A percentile compares a stretch with the other conserved stretches of the same genome.
These are phyloP conservation scores for Epicauta chinensis DNA, from an alignment of 1,140 invertebrate genomes.

Conservation along the genomic window DNA sequence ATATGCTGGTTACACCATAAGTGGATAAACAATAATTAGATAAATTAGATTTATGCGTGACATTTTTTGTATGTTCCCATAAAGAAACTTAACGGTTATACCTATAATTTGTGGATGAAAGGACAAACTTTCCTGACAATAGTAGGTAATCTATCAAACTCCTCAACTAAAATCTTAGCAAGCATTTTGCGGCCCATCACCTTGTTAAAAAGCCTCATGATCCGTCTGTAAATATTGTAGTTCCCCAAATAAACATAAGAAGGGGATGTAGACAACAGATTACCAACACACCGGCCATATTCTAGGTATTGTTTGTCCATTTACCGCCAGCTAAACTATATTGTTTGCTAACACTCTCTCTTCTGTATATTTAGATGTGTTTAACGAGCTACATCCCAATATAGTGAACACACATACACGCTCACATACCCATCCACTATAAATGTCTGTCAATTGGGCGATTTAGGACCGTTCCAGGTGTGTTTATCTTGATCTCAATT, in stretches of 20 bases:
- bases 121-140: background rate
- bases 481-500: constrained; percentile 34
- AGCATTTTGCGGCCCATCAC: background rate
- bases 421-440: background rate
- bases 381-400: constrained; percentile 17
- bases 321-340: constrained; percentile 39
- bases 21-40: too few relatives aligned
- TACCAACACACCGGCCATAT: constrained; percentile 30
- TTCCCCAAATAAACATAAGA: constrained; percentile 26
- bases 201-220: constrained; percentile 26
- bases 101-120: too few relatives aligned
- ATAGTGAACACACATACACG: background rate
- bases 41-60: too few relatives aligned
- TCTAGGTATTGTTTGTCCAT: constrained; percentile 37
- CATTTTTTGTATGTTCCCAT: too few relatives aligned
- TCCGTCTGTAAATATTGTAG: constrained; percentile 36
- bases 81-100: too few relatives aligned
- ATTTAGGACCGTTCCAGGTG: constrained; percentile 38
- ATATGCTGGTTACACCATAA: too few relatives aligned
- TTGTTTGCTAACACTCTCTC: constrained; percentile 25
- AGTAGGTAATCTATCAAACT: background rate
- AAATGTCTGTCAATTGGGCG: constrained; percentile 34
- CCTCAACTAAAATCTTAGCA: too few relatives aligned
- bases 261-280: constrained; percentile 40
- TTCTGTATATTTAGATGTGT: constrained; percentile 25